These are phyloP conservation scores for Drosophila jambulina DNA, from an alignment of 1,140 invertebrate species.

Conservation along the genomic window DNA sequence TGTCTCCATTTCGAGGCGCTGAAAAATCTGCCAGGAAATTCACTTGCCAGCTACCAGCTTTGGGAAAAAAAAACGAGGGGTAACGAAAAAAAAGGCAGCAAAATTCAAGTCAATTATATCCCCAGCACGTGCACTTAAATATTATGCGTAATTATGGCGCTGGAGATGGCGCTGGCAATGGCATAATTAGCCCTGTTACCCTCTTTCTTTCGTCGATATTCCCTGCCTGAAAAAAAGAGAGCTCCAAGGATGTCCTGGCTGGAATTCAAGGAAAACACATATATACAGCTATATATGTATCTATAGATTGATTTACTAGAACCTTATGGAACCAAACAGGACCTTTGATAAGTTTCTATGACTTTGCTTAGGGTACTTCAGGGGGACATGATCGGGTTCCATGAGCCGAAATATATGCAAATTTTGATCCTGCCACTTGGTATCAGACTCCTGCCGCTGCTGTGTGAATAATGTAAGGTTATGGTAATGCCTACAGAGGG, in stretches of 20 bases:
- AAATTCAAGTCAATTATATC: conserved; percentile 46
- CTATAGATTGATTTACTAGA: no score
- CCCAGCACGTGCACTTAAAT: conserved; percentile 53
- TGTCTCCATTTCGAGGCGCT: conserved; percentile 33
- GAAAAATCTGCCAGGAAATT: conserved; percentile 34
- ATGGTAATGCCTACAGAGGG: conserved; percentile 50
- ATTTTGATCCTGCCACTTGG: conserved; percentile 25
- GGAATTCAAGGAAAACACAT: not conserved
- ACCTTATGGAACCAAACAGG: no score
- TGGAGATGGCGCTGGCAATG: conserved; percentile 57
- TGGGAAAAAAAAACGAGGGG: not conserved
- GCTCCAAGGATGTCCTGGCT: not conserved
- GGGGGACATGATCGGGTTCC: not conserved
- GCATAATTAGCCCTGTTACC: conserved; percentile 67
- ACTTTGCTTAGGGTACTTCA: not conserved
- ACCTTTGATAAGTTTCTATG: not conserved
- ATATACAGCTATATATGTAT: no score
- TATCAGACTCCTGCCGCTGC: conserved; percentile 18
- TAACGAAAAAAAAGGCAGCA: not conserved
- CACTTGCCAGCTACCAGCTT: conserved; percentile 13
- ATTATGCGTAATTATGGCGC: conserved; percentile 72
- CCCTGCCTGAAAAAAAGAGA: conserved; percentile 1
- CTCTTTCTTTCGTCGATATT: conserved; percentile 21
- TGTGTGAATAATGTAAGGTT: conserved; percentile 75
- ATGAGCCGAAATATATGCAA: conserved; percentile 70